Evolutionary conservation across 2,113 vertebrate genomes (phyloP).

Genomic region (Vulpes ferrilata): DNA sequence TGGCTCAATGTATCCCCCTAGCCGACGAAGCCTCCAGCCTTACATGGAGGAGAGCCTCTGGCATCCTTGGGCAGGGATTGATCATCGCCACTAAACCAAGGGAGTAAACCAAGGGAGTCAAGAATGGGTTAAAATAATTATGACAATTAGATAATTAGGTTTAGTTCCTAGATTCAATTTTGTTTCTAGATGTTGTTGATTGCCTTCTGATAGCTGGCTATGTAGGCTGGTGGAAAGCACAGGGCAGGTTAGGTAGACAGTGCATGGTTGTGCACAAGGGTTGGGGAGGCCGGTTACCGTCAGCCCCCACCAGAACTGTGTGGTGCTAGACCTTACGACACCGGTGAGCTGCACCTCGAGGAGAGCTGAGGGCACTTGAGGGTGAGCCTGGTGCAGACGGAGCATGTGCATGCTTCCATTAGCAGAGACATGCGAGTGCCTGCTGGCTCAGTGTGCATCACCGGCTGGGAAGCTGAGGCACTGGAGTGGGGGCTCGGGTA

Average conservation of each 20-base stretch:
- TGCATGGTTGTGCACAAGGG: background rate
- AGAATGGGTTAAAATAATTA: background rate
- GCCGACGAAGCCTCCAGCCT: fast-evolving
- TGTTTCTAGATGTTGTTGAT: background rate
- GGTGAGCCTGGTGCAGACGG: fast-evolving
- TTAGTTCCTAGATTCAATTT: background rate
- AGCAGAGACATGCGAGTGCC: background rate
- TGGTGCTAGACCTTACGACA: background rate
- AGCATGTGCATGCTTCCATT: fast-evolving
- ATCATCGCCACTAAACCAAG: background rate
- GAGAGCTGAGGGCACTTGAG: fast-evolving
- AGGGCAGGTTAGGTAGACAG: fast-evolving
- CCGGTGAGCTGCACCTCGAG: fast-evolving
- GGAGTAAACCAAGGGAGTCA: no score
- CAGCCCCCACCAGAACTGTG: fast-evolving
- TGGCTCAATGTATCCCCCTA: no score
- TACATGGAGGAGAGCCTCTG: fast-evolving
- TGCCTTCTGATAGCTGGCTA: background rate
- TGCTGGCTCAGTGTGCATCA: background rate
- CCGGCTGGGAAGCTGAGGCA: background rate
- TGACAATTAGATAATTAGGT: fast-evolving
- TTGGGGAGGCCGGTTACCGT: background rate
- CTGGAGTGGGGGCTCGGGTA: fast-evolving
- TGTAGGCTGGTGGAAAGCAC: fast-evolving
- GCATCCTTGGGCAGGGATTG: background rate